Percentiles rank a stretch among this genome's conserved stretches.
Evolutionary conservation across 2,113 vertebrate genomes (phyloP).

Genomic region (Pseudorhombus dupliciocellatus): DNA sequence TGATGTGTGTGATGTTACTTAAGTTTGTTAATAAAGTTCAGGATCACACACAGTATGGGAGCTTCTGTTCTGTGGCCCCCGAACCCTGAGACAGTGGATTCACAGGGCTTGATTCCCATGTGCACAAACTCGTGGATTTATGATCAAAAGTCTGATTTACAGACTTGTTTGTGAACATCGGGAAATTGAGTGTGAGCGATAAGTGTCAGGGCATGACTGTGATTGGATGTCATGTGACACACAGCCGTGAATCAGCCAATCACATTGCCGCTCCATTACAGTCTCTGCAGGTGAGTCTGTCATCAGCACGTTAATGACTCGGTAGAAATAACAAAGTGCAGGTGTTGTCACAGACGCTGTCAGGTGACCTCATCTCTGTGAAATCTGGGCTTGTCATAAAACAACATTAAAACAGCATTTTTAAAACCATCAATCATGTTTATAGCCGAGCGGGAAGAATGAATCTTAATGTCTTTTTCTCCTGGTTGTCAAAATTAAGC

Average conservation of each 20-base stretch:
- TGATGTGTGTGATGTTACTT: too few relatives aligned
- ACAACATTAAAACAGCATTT: neutral
- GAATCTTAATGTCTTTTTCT: neutral
- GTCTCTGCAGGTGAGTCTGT: conserved; percentile 1
- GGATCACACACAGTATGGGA: too few relatives aligned
- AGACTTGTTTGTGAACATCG: too few relatives aligned
- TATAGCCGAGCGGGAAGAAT: neutral
- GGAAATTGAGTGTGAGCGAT: too few relatives aligned
- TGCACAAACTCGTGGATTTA: too few relatives aligned
- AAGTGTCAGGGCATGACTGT: neutral
- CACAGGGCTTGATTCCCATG: too few relatives aligned
- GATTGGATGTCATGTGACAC: neutral
- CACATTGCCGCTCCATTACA: neutral
- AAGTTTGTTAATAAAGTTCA: too few relatives aligned
- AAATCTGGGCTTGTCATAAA: neutral
- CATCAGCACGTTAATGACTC: neutral
- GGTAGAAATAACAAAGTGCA: too few relatives aligned
- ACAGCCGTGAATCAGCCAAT: neutral
- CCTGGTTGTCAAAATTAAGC: neutral
- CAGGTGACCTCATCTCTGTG: neutral
- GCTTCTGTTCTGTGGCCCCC: too few relatives aligned
- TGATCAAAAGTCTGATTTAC: too few relatives aligned
- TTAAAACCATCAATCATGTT: neutral
- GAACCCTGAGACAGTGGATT: too few relatives aligned
- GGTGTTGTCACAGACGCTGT: neutral